These are phyloP conservation scores for Cyaniris semiargus DNA, from an alignment of 2,888 invertebrate genomes.

Conservation along the genomic window DNA sequence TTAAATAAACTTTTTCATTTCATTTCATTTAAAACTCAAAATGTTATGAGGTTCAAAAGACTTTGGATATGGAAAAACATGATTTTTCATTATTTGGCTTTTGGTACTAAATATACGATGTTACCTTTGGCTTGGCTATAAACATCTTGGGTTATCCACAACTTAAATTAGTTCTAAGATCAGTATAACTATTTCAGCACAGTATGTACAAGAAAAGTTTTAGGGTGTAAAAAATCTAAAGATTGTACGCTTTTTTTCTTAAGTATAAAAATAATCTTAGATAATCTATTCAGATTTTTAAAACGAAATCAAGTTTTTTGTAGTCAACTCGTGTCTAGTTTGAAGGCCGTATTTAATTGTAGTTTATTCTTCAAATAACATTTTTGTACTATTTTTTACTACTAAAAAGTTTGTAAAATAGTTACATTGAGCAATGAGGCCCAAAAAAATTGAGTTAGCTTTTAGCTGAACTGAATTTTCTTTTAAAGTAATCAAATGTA, in stretches of 20 bases:
- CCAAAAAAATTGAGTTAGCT: too few relatives aligned
- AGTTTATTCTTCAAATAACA: background rate
- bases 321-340: background rate
- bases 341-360: background rate
- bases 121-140: background rate
- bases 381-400: background rate
- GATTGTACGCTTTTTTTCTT: background rate
- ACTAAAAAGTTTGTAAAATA: background rate
- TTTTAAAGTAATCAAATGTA: background rate
- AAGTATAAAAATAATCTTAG: background rate
- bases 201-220: background rate
- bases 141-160: background rate
- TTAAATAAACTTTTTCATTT: too few relatives aligned
- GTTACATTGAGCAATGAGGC: too few relatives aligned
- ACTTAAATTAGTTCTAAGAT: too few relatives aligned
- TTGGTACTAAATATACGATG: too few relatives aligned
- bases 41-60: too few relatives aligned
- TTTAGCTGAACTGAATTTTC: background rate
- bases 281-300: background rate
- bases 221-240: background rate
- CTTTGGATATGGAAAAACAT: too few relatives aligned
- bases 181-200: too few relatives aligned
- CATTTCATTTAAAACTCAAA: too few relatives aligned
- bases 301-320: background rate
- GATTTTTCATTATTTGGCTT: too few relatives aligned